These are phyloP conservation scores for Platysternon megacephalum DNA, from an alignment of 2,113 vertebrate species.

Conservation along the genomic window DNA sequence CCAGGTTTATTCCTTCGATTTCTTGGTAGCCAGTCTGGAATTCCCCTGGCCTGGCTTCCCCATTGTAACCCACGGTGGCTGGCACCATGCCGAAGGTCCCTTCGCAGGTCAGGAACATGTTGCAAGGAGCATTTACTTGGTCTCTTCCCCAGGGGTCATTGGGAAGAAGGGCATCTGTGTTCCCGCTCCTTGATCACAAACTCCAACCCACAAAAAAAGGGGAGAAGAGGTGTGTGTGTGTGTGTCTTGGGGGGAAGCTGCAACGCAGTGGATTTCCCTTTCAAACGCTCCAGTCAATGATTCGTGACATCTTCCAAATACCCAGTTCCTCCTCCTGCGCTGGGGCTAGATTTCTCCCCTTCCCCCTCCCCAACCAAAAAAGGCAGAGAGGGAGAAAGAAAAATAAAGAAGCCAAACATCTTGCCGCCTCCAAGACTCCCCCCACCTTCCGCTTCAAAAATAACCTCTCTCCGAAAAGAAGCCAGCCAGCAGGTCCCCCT, in stretches of 20 bases:
- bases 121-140: conserved; percentile 21
- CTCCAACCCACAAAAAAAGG: conserved; percentile 20
- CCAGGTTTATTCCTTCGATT: conserved; percentile 74
- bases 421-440: background rate
- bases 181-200: conserved; percentile 35
- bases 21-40: conserved; percentile 70
- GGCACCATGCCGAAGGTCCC: conserved; percentile 50
- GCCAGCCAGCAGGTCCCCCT: background rate
- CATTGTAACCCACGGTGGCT: conserved; percentile 43
- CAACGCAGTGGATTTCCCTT: conserved; percentile 9
- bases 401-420: conserved; percentile 47
- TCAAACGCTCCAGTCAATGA: conserved; percentile 27
- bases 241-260: background rate
- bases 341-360: background rate
- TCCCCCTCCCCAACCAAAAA: background rate
- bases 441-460: background rate
- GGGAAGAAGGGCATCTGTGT: conserved; percentile 45
- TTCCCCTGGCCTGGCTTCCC: conserved; percentile 20
- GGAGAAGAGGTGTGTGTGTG: background rate
- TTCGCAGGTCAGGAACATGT: conserved; percentile 73
- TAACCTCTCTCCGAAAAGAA: background rate
- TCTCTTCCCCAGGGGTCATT: background rate
- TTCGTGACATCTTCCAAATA: conserved; percentile 12
- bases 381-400: background rate
- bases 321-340: conserved; percentile 18